phyloP scores from a whole-genome alignment of 37 sponge, comb jelly and placozoan species.

The Cliona cf. orientalis region DNA sequence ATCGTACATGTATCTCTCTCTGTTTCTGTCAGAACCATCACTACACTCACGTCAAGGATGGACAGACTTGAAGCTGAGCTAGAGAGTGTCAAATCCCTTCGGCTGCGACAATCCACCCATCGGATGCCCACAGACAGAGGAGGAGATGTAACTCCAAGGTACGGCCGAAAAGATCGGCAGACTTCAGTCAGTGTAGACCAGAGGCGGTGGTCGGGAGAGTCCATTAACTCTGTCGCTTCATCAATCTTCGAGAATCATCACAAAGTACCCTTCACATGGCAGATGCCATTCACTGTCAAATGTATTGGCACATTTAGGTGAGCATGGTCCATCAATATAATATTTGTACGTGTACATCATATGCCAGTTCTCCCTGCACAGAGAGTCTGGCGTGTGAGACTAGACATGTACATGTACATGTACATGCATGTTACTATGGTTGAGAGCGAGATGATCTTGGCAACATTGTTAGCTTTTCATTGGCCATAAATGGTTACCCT shows the following conservation, averaged over 20 bases:
- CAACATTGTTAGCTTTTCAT: too few species aligned
- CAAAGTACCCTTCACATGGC: constrained; percentile 60
- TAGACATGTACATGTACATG: not conserved
- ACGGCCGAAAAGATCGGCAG: constrained; percentile 14
- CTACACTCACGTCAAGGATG: constrained; percentile 65
- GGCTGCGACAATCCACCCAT: constrained; percentile 15
- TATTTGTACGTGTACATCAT: too few species aligned
- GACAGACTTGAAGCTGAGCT: constrained; percentile 62
- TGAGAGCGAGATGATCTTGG: too few species aligned
- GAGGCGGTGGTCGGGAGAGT: constrained; percentile 71
- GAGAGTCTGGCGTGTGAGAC: too few species aligned
- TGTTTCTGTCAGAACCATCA: constrained; percentile 49
- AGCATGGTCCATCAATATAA: not conserved
- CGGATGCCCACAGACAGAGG: not conserved
- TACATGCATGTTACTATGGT: not conserved
- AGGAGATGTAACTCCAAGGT: constrained; percentile 17
- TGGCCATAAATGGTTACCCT: not conserved
- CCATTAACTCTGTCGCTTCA: constrained; percentile 18
- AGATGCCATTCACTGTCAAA: constrained; percentile 96
- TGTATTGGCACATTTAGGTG: constrained; percentile 94
- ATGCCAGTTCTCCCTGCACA: too few species aligned
- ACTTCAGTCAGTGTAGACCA: not conserved
- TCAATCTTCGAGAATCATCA: not conserved
- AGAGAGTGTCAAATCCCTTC: constrained; percentile 25
- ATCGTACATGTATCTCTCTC: not conserved